phyloP scores from a whole-genome alignment of 2,888 invertebrate genomes.

The Plebejus anna region DNA sequence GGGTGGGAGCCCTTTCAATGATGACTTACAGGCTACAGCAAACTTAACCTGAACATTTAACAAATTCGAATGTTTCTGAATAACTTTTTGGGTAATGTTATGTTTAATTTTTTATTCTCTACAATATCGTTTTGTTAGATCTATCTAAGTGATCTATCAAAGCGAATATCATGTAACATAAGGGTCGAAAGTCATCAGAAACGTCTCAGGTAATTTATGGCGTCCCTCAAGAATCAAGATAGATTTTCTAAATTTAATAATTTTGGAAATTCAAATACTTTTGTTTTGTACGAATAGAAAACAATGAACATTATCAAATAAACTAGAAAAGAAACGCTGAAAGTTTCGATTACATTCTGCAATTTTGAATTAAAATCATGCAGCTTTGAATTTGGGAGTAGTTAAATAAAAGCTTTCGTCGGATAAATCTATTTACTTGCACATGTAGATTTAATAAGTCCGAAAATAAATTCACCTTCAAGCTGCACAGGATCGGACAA shows the following conservation, averaged over 20 bases:
- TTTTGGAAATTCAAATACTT: neutral
- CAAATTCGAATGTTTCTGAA: neutral
- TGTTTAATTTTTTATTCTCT: neutral
- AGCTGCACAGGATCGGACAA: neutral
- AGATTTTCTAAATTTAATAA: neutral
- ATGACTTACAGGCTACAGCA: neutral
- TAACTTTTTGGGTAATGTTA: neutral
- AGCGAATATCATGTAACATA: neutral
- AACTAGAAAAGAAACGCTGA: neutral
- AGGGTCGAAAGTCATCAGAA: too few species aligned
- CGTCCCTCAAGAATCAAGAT: neutral
- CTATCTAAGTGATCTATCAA: neutral
- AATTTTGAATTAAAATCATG: neutral
- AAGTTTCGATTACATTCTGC: neutral
- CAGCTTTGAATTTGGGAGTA: neutral
- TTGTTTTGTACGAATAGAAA: neutral
- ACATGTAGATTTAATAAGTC: neutral
- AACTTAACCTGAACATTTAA: too few species aligned
- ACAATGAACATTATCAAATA: neutral
- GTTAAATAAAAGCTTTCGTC: constrained; percentile 1
- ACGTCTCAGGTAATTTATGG: neutral
- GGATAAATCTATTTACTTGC: neutral
- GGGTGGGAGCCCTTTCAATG: neutral
- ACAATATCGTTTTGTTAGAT: neutral
- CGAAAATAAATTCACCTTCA: neutral